Conservation (phyloP, 2,888 invertebrate species). For the Orchesella flavescens region DNA sequence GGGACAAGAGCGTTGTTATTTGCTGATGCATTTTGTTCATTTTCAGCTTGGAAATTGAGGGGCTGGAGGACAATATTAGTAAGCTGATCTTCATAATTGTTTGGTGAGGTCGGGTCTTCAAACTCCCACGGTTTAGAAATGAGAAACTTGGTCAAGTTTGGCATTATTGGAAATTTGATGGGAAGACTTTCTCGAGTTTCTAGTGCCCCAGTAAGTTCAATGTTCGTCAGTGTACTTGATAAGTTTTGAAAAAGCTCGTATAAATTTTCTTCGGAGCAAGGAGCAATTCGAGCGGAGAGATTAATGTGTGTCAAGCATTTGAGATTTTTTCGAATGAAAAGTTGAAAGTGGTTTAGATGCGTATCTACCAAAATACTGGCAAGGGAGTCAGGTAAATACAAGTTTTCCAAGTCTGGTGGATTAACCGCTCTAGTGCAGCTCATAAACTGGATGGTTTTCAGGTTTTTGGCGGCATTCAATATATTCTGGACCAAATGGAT, state of each 20-base stretch:
- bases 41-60: not conserved
- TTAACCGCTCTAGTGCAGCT: slow-evolving; percentile 27
- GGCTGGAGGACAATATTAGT: too few species aligned
- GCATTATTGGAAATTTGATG: slow-evolving; percentile 39
- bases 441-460: slow-evolving; percentile 28
- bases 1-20: not conserved
- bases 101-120: slow-evolving; percentile 32
- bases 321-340: slow-evolving; percentile 22
- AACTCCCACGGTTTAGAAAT: slow-evolving; percentile 56
- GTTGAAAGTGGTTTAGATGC: slow-evolving; percentile 38
- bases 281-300: slow-evolving; percentile 38
- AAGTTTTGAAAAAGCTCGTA: slow-evolving; percentile 49
- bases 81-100: slow-evolving; percentile 37
- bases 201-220: slow-evolving; percentile 26
- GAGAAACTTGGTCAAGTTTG: slow-evolving; percentile 29
- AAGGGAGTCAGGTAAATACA: slow-evolving; percentile 38
- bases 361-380: slow-evolving; percentile 32
- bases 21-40: not conserved
- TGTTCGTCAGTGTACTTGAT: slow-evolving; percentile 6
- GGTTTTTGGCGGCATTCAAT: slow-evolving; percentile 27
- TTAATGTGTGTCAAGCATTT: slow-evolving; percentile 21
- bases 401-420: slow-evolving; percentile 51
- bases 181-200: slow-evolving; percentile 32
- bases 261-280: slow-evolving; percentile 37
- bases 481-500: slow-evolving; percentile 47